Base-by-base conservation (phyloP, 1,140 invertebrate genomes). In the Tetraneura akinire region DNA sequence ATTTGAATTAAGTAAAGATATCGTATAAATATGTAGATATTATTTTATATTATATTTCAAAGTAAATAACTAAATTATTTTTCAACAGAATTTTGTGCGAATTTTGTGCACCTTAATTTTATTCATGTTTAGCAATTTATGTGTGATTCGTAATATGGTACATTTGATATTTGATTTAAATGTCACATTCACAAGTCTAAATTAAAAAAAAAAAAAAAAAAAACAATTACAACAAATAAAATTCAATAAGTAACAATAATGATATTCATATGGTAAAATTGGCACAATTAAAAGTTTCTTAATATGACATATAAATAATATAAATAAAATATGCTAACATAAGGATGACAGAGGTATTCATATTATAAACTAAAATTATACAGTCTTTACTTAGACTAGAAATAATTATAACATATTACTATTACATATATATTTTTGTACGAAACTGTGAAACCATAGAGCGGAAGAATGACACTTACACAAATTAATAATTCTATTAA, bases 341-440 rank as follows among this genome's bases (percentile, higher is more conserved):
- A 51, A 71, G 68, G 49, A 71, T 51, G 66, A 70, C 23, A 71
- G 68, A 71, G 68, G 47, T 71, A 71, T 29, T 68, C 6, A 68
- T 66, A 70, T 70, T 29, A 71, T 71, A 45, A 71, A 71, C 47
- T 71, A 78, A 78, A 62, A 47, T 62, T 60, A 57, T 76, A 62
- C 74, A 78, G 74, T 78, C 74, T 78, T 78, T 62, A 29, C 26
- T 74, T 76, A 76, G 74, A 78, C 74, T 78, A 78, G 74, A 78
- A 78, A 78, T 78, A 23, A 76, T 76, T 60, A 76, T 76, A 10
- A 76, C 57, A 60, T 55, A 47, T 45, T 68, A 51, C 68, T 49
- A 51, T 71, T 71, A 71, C 68, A 71, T 29, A 37, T 51, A 71
- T 29, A 37, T 51, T 8, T 71, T 71, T 71, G 68, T 71, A 71